Base-by-base conservation (phyloP, 2,797 vertebrate genomes). In the Lacerta bilineata region DNA sequence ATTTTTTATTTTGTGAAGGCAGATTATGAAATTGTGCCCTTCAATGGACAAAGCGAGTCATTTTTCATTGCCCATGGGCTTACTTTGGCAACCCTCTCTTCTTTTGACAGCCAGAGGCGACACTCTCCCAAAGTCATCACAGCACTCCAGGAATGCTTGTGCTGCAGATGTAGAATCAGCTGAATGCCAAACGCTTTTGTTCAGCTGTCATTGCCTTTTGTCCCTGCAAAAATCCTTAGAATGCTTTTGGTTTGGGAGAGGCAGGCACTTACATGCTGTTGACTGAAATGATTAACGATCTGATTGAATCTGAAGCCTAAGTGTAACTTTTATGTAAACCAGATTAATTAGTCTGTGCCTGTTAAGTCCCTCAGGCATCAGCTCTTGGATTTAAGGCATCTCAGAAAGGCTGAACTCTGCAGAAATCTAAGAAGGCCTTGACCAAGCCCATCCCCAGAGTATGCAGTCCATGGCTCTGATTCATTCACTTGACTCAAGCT, bases 381-480 rank as follows among this genome's bases (percentile, higher is more conserved):
- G 74, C 9, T 2, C 89, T 87, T 89, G 5, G 15, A 36, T 87
- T 85, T 29, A 66, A 17, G 77, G n/a, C 1, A 72, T 84, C 88
- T 91, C 18, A 27, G 77, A 84, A 81, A 85, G 33, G 77, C 83
- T 89, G 82, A 50, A 36, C 39, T 46, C 69, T 33, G 36, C 71
- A 64, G 84, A 93, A 88, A 75, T 46, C 29, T 72, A 83, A 78
- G 4, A 0, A 41, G 29, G 61, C 88, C 82, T 87, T 90, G 78
- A 78, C 91, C 81, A 20, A 15, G 89, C 61, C 27, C 84, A 43
- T 92, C 91, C 87, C 93, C 89, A 0, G 0, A 87, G 69, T 10
- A 50, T 86, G 86, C 83, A 93, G 75, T 88, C 94, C 93, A 93
- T 68, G 79, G 43, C 86, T 89, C 92, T 76, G 43, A 68, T 39